Evolutionary conservation across 2,888 invertebrate genomes (phyloP).

Genomic region (Cryptus viduatorius): DNA sequence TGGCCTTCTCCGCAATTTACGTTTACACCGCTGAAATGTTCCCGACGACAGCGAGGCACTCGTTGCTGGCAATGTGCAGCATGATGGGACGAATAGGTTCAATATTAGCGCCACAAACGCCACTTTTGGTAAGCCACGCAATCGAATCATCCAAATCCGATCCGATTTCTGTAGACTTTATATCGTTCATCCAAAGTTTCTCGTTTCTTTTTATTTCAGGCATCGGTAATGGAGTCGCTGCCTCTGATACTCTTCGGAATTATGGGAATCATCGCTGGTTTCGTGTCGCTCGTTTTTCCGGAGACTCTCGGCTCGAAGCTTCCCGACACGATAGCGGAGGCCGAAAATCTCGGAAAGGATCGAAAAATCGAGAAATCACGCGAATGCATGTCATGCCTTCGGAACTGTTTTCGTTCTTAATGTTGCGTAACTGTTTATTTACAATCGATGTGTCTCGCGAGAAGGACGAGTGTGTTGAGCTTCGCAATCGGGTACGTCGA

Average conservation of each 20-base stretch:
- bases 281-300: conserved; percentile 89
- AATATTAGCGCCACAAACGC: conserved; percentile 90
- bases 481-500: neutral
- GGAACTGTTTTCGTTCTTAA: neutral
- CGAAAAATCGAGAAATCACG: too few relatives aligned
- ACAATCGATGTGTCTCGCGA: neutral
- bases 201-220: conserved; percentile 71
- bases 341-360: conserved; percentile 86
- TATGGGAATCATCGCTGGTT: conserved; percentile 88
- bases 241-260: conserved; percentile 89
- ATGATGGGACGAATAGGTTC: conserved; percentile 90
- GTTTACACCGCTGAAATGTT: conserved; percentile 91
- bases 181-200: conserved; percentile 24
- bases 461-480: neutral
- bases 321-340: conserved; percentile 90
- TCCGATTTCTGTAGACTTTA: neutral
- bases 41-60: conserved; percentile 89
- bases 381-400: too few relatives aligned
- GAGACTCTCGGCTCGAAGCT: conserved; percentile 89
- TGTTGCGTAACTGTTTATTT: neutral
- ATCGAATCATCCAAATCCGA: neutral
- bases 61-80: conserved; percentile 89
- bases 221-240: conserved; percentile 83
- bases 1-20: conserved; percentile 89
- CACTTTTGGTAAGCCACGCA: conserved; percentile 86